These are phyloP conservation scores for Nesoenas mayeri DNA, from an alignment of 2,113 vertebrate genomes.

Conservation along the genomic window DNA sequence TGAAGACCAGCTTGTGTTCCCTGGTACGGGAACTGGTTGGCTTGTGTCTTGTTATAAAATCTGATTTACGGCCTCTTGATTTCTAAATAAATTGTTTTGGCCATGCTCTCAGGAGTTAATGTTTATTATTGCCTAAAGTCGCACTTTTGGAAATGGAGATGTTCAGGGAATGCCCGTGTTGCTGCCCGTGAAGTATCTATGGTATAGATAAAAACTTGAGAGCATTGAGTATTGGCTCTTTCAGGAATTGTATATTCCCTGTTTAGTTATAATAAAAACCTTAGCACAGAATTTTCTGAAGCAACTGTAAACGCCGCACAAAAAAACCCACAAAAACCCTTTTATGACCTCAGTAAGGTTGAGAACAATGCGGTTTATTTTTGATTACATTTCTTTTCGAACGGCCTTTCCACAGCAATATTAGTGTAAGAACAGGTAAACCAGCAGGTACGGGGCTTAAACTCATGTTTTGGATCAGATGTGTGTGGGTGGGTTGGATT, in stretches of 20 bases:
- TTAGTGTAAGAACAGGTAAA: background rate
- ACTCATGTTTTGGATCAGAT: background rate
- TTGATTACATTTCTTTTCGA: background rate
- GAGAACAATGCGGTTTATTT: background rate
- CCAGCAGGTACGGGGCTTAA: background rate
- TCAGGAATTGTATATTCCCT: too few species aligned
- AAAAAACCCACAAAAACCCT: background rate
- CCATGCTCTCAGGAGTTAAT: background rate
- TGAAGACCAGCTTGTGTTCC: background rate
- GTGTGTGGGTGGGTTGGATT: rapidly evolving
- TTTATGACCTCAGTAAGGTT: background rate
- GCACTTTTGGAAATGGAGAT: background rate
- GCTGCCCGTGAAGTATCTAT: rapidly evolving
- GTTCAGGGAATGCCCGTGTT: background rate
- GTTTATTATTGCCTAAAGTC: background rate
- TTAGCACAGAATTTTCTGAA: background rate
- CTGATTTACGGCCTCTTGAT: background rate
- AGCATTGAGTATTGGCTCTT: rapidly evolving
- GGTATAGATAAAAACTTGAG: rapidly evolving
- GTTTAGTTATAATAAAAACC: background rate
- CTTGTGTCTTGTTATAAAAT: background rate
- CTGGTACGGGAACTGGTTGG: background rate
- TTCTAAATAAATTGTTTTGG: background rate
- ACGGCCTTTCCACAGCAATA: background rate
- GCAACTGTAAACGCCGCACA: background rate